Conservation (phyloP, 2,113 vertebrate genomes). For the Chlamydotis undulata region DNA sequence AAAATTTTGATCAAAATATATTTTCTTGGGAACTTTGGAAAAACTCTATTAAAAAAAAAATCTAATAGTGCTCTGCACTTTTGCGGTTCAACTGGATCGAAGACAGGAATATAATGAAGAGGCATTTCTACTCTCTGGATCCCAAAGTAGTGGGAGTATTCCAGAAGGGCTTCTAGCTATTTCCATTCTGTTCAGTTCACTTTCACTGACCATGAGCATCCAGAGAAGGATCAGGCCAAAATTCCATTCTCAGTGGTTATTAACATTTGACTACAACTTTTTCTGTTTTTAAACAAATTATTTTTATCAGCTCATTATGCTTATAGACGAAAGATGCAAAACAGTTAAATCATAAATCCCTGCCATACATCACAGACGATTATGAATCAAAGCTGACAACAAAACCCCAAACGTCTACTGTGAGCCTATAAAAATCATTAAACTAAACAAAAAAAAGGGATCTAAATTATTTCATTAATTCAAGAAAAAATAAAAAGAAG, state of each 20-base stretch:
- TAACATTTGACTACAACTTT: not conserved
- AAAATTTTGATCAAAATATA: not conserved
- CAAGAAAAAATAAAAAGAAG: not conserved
- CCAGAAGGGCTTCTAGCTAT: not conserved
- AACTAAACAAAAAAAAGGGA: not conserved
- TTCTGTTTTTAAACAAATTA: not conserved
- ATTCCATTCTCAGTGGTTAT: not conserved
- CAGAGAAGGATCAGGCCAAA: not conserved
- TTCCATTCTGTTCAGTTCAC: not conserved
- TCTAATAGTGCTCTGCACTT: not conserved
- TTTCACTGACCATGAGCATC: not conserved
- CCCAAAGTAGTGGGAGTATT: not conserved
- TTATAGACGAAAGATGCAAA: not conserved
- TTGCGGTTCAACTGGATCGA: not conserved
- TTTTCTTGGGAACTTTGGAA: not conserved
- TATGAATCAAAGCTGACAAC: not conserved
- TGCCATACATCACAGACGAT: not conserved
- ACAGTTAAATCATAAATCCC: not conserved
- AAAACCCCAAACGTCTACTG: not conserved
- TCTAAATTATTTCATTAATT: not conserved
- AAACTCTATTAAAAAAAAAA: not conserved
- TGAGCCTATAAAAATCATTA: not conserved
- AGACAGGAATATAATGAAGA: not conserved
- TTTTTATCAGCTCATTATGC: not conserved
- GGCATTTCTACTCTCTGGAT: not conserved